phyloP scores from a whole-genome alignment of 1,140 invertebrate genomes.

The Paramacrobiotus metropolitanus region DNA sequence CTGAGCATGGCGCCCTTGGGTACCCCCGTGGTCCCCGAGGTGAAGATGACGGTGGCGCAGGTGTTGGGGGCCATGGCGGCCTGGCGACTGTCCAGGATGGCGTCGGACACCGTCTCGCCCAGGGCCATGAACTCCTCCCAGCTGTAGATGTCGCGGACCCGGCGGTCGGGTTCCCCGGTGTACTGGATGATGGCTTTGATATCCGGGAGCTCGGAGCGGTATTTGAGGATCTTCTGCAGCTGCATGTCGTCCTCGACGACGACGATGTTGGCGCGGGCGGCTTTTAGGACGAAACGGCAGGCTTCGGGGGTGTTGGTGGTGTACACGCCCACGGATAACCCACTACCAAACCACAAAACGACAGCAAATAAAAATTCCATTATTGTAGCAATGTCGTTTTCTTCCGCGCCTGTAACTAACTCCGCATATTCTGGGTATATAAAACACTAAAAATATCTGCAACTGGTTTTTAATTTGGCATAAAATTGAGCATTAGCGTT shows the following conservation, averaged over 20 bases:
- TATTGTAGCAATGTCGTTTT: not conserved
- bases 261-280: constrained; percentile 21
- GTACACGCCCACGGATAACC: constrained; percentile 16
- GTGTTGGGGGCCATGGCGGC: constrained; percentile 14
- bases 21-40: constrained; percentile 16
- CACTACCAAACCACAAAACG: constrained; percentile 10
- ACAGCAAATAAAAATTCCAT: constrained; percentile 9
- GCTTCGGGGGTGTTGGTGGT: constrained; percentile 18
- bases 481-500: constrained; percentile 1
- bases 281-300: constrained; percentile 13
- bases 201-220: constrained; percentile 11
- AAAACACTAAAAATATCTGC: too few relatives aligned
- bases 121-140: constrained; percentile 16
- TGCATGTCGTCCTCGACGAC: constrained; percentile 22
- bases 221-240: constrained; percentile 15
- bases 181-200: constrained; percentile 15
- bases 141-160: constrained; percentile 11
- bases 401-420: too few relatives aligned
- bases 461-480: too few relatives aligned
- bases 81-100: constrained; percentile 12
- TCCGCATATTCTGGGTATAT: too few relatives aligned
- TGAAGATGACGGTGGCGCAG: constrained; percentile 17
- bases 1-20: constrained; percentile 18
- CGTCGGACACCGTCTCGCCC: constrained; percentile 13
- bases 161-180: constrained; percentile 7